Evolutionary conservation across 2,888 invertebrate species (phyloP), one percentile per base, ranked within the genome.

Genomic region (Cataglyphis rosenhaueri): DNA sequence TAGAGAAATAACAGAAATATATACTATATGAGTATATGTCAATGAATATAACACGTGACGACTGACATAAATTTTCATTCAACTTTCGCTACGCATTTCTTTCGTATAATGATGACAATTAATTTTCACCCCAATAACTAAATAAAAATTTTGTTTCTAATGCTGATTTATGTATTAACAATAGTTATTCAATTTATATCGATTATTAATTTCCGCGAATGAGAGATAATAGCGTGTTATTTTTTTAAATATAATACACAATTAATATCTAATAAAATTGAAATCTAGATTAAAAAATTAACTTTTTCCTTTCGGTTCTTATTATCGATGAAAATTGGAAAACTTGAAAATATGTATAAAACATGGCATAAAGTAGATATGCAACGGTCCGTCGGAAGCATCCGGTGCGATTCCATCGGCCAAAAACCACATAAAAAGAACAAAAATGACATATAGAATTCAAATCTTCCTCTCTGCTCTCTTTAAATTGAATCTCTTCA

Each of bases 361-460:
- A 52, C 52, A 64, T 21, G 12, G 35, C 2, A 29, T 44, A 52
- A 18, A 8, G 12, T 41, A 21, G 9, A 44, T n/a, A 9, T 55
- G 57, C 29, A 68, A 78, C 21, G 44, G 44, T 35, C 78, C 78
- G 78, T 79, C 78, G 78, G 78, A 48, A 18, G 10, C 59, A 35
- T 61, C 41, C 32, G 32, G 70, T 44, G 71, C 59, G 25, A 70
- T 78, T 70, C 32, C 44, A 18, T 65, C 57, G 32, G 25, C 29
- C n/a, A 32, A 78, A 68, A 78, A 57, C 59, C 71, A 25, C 78
- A 21, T 59, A 21, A 44, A 78, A 78, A 44, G 71, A 52, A 70
- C 32, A 59, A 44, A 59, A 78, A 59, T 78, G 21, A 25, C 35
- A 71, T 35, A 21, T 9, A 61, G 32, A 18, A 35, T 59, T 59